These are phyloP conservation scores for Carpatolechia fugitivella DNA, from an alignment of 2,888 invertebrate species.

Conservation along the genomic window DNA sequence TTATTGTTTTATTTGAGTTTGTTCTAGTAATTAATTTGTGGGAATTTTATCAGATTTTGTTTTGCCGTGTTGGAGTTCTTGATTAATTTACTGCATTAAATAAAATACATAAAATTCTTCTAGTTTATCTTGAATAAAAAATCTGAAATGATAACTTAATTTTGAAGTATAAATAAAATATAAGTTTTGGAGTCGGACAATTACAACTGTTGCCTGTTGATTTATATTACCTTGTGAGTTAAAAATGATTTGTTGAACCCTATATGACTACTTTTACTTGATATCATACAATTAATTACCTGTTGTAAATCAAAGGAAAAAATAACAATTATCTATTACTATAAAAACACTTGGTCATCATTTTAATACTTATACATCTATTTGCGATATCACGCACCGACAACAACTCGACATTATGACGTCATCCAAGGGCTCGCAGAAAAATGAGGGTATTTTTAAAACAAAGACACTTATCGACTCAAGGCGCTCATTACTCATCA, in stretches of 20 bases:
- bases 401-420: slow-evolving; percentile 7
- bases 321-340: neutral
- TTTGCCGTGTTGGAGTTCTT: neutral
- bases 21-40: neutral
- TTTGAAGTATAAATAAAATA: too few relatives aligned
- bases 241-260: too few relatives aligned
- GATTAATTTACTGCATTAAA: neutral
- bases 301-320: too few relatives aligned
- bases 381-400: neutral
- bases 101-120: too few relatives aligned
- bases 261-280: too few relatives aligned
- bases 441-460: slow-evolving; percentile 18
- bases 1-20: slow-evolving; percentile 9
- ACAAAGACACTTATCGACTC: slow-evolving; percentile 36
- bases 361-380: neutral
- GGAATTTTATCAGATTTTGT: neutral
- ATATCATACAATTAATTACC: too few relatives aligned
- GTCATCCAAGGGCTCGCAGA: slow-evolving; percentile 6
- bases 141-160: too few relatives aligned
- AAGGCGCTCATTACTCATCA: slow-evolving; percentile 48
- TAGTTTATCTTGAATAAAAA: too few relatives aligned
- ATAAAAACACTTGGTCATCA: neutral
- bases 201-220: too few relatives aligned
- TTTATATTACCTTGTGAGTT: too few relatives aligned
- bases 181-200: too few relatives aligned